These are phyloP conservation scores for Numenius arquata DNA, from an alignment of 2,113 vertebrate species.

Conservation along the genomic window DNA sequence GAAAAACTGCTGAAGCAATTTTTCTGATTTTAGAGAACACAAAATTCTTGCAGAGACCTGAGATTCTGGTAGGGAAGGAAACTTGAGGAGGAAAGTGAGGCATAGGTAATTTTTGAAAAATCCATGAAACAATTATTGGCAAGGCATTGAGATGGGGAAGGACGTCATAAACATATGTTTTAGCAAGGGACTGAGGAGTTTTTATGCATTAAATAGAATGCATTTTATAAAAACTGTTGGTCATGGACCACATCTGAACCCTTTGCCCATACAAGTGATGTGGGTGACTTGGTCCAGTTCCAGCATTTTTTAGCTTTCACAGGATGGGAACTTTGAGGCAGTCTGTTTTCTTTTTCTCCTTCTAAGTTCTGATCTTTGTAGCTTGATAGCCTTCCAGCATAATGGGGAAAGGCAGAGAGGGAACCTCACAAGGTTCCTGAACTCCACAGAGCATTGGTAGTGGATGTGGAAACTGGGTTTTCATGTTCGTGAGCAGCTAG, in stretches of 20 bases:
- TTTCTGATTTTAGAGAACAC: neutral
- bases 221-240: neutral
- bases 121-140: neutral
- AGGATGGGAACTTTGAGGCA: neutral
- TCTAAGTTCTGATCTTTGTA: neutral
- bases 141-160: neutral
- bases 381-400: neutral
- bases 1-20: slow-evolving; percentile 5
- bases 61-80: neutral
- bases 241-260: neutral
- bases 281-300: neutral
- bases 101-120: neutral
- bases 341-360: neutral
- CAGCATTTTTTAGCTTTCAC: neutral
- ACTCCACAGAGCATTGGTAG: neutral
- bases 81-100: neutral
- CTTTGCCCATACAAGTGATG: neutral
- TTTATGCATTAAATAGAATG: neutral
- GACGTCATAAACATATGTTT: neutral
- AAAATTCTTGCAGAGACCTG: neutral
- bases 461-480: neutral
- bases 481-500: neutral
- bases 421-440: neutral
- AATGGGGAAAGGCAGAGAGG: neutral
- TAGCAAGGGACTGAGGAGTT: neutral